Percentiles rank a stretch among this genome's conserved stretches.
Conservation (phyloP, 2,113 vertebrate genomes). For the Melanerpes formicivorus region DNA sequence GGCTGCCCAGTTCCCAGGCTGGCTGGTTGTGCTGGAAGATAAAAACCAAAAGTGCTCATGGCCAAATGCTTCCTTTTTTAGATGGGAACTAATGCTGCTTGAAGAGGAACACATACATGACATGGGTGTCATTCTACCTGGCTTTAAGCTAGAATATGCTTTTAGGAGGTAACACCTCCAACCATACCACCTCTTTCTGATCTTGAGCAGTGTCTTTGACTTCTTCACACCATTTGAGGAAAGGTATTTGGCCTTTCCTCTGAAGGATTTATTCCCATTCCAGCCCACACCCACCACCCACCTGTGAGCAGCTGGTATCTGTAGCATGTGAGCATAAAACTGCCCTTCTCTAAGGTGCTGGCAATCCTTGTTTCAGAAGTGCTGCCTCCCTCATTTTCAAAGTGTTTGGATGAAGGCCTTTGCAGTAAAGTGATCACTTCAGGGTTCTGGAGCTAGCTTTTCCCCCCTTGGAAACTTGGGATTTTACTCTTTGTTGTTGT, state of each 20-base stretch:
- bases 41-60: neutral
- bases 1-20: neutral
- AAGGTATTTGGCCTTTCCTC: neutral
- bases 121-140: neutral
- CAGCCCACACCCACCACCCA: neutral
- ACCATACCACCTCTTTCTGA: neutral
- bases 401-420: neutral
- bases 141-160: neutral
- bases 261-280: neutral
- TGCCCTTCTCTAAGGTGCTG: neutral
- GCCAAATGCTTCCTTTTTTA: neutral
- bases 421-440: neutral
- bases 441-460: neutral
- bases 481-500: neutral
- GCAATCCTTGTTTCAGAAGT: constrained; percentile 7
- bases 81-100: neutral
- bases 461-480: neutral
- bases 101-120: accelerated
- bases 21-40: neutral
- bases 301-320: neutral
- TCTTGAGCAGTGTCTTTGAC: neutral
- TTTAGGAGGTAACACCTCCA: neutral
- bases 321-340: neutral
- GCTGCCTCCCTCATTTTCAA: constrained; percentile 1
- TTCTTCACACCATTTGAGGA: neutral